These are phyloP conservation scores for Sphinx pinastri DNA, from an alignment of 2,888 invertebrate genomes.

Conservation along the genomic window DNA sequence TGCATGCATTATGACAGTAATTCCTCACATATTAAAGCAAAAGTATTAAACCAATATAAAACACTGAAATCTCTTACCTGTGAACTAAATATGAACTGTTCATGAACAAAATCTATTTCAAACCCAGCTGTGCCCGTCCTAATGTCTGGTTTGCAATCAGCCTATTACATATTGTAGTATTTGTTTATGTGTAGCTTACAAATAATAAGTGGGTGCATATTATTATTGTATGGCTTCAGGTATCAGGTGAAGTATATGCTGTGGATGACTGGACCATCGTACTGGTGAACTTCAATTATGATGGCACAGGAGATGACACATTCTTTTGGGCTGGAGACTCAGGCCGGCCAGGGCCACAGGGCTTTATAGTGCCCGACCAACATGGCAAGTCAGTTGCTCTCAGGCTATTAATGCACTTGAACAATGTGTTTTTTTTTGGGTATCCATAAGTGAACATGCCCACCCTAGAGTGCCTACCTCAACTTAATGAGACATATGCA, in stretches of 20 bases:
- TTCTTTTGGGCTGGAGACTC: conserved; percentile 97
- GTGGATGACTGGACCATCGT: conserved; percentile 93
- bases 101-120: no score
- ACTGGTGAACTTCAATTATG: conserved; percentile 92
- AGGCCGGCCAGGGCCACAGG: conserved; percentile 94
- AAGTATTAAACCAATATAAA: no score
- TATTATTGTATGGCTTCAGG: conserved; percentile 69
- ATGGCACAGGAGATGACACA: conserved; percentile 95
- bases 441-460: no score
- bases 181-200: no score
- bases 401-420: not conserved
- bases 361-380: conserved; percentile 95
- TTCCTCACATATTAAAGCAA: no score
- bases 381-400: conserved; percentile 87
- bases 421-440: not conserved
- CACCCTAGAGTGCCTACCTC: no score
- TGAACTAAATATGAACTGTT: no score
- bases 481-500: not conserved
- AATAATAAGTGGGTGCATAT: not conserved
- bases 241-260: conserved; percentile 94
- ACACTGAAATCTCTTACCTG: no score
- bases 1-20: no score
- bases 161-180: no score
- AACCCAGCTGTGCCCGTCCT: no score
- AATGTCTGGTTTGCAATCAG: no score